A percentile compares a stretch with the other conserved stretches of the same genome.
phyloP scores from a whole-genome alignment of 2,888 invertebrate species.

The Tricholauxania praeusta region DNA sequence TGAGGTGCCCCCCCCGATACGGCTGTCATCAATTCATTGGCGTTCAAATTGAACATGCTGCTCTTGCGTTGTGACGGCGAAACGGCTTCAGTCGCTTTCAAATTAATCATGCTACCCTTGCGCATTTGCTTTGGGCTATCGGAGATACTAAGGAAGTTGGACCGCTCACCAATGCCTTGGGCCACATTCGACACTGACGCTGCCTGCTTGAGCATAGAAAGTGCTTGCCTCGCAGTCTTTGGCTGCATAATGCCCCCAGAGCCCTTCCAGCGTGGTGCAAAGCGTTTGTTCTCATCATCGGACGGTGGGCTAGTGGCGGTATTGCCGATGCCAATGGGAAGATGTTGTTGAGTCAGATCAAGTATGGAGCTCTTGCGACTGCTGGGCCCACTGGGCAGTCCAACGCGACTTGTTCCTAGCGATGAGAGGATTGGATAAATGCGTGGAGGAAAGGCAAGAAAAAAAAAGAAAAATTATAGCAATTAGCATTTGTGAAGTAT shows the following conservation, averaged over 20 bases:
- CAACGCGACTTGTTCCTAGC: constrained; percentile 66
- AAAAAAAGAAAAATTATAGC: neutral
- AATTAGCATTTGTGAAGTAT: neutral
- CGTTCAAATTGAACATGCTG: constrained; percentile 56
- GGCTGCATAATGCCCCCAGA: constrained; percentile 60
- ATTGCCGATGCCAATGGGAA: constrained; percentile 65
- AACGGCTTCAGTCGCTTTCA: constrained; percentile 41
- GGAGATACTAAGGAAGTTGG: constrained; percentile 46
- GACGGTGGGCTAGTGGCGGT: constrained; percentile 72
- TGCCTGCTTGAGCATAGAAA: constrained; percentile 63
- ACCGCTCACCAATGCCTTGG: constrained; percentile 41
- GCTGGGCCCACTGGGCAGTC: constrained; percentile 60
- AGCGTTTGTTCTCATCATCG: constrained; percentile 68
- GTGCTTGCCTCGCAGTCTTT: constrained; percentile 59
- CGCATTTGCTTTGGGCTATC: constrained; percentile 50
- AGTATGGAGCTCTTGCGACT: constrained; percentile 73
- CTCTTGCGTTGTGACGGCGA: constrained; percentile 52
- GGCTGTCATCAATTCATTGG: constrained; percentile 17
- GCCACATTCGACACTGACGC: constrained; percentile 63
- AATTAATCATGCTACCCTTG: constrained; percentile 59
- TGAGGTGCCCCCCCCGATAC: constrained; percentile 19
- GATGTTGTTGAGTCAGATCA: constrained; percentile 69
- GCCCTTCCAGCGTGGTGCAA: constrained; percentile 65
- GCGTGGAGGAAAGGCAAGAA: neutral
- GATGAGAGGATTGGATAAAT: constrained; percentile 1